Conservation (phyloP, 2,888 invertebrate species). For the Carcina quercana region DNA sequence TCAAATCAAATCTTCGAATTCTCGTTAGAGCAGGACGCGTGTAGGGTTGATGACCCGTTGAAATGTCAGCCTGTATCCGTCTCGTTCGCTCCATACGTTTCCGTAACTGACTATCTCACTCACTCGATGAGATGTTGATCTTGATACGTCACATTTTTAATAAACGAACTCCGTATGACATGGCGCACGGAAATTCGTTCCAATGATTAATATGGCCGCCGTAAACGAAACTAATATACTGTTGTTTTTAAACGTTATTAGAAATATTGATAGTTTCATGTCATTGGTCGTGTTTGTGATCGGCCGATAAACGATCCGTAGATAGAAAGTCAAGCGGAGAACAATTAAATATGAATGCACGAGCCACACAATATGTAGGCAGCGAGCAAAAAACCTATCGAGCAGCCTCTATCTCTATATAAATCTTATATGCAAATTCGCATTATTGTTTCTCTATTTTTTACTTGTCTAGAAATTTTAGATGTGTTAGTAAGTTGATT, state of each 20-base stretch:
- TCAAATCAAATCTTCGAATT: constrained; percentile 72
- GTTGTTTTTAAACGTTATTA: constrained; percentile 72
- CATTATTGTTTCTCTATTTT: constrained; percentile 16
- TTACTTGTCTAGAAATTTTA: constrained; percentile 15
- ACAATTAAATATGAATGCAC: constrained; percentile 49
- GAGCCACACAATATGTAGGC: constrained; percentile 45
- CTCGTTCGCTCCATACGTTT: constrained; percentile 41
- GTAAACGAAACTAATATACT: constrained; percentile 65
- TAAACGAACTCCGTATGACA: constrained; percentile 73
- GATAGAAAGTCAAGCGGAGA: constrained; percentile 63
- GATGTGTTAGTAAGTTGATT: background rate
- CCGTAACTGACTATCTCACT: constrained; percentile 45
- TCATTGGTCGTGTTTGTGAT: constrained; percentile 69
- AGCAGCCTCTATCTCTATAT: constrained; percentile 33
- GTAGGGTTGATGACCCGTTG: constrained; percentile 73
- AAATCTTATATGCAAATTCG: constrained; percentile 32
- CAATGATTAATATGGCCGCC: constrained; percentile 71
- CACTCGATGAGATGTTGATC: constrained; percentile 67
- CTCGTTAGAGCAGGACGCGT: constrained; percentile 71
- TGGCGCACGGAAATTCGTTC: constrained; percentile 71
- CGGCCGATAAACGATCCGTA: constrained; percentile 58
- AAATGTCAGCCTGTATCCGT: constrained; percentile 64
- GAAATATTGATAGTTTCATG: constrained; percentile 74
- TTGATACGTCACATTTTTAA: constrained; percentile 75
- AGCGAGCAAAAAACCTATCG: constrained; percentile 41